Evolutionary conservation across 2,113 vertebrate species (phyloP).

Genomic region (Indicator indicator): DNA sequence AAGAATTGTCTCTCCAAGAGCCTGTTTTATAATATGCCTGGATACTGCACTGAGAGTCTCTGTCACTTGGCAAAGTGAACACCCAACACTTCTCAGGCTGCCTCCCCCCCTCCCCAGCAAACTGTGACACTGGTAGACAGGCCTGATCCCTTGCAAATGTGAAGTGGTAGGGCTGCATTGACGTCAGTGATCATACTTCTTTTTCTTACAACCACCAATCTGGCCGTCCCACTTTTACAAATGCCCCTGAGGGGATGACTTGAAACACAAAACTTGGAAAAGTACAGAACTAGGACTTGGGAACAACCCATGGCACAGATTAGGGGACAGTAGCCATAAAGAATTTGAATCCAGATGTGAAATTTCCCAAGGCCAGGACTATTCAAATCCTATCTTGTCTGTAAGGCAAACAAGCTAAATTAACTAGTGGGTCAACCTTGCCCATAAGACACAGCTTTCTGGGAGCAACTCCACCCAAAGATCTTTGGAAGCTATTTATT

Average conservation of each 20-base stretch:
- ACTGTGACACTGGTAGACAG: conserved; percentile 8
- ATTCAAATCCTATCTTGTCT: conserved; percentile 35
- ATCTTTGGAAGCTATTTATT: conserved; percentile 18
- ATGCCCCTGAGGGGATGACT: conserved; percentile 37
- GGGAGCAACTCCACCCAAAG: neutral
- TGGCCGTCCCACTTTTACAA: conserved; percentile 52
- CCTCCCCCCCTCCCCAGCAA: conserved; percentile 43
- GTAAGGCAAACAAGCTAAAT: conserved; percentile 39
- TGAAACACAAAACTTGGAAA: conserved; percentile 69
- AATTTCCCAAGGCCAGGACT: conserved; percentile 33
- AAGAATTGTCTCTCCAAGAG: conserved; percentile 35
- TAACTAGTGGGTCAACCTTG: conserved; percentile 46
- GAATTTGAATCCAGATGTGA: conserved; percentile 64
- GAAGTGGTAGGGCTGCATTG: conserved; percentile 57
- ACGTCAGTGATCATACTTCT: conserved; percentile 50
- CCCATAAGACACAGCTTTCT: neutral
- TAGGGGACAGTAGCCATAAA: conserved; percentile 66
- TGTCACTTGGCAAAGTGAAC: conserved; percentile 47
- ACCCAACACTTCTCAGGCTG: conserved; percentile 44
- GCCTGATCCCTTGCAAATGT: conserved; percentile 41
- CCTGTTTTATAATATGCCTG: conserved; percentile 43
- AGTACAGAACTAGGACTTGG: conserved; percentile 50
- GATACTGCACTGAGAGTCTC: conserved; percentile 6
- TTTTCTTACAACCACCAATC: conserved; percentile 52
- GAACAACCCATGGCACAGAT: conserved; percentile 61